Conservation (phyloP, 2,113 vertebrate genomes). For the Mus spicilegus region DNA sequence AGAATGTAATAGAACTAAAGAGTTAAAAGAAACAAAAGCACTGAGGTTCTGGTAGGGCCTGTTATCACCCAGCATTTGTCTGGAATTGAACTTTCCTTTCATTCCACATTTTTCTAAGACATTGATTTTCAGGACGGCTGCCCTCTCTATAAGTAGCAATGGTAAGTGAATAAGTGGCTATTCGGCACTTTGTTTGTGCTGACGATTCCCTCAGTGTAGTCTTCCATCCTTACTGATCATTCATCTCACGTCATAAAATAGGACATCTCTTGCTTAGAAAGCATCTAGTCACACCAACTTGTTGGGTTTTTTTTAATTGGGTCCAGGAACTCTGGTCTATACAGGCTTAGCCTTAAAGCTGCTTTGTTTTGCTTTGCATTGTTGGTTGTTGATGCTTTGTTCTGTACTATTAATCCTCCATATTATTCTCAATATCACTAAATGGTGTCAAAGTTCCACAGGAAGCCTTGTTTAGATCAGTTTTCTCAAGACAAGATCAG, state of each 20-base stretch:
- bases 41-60: not conserved
- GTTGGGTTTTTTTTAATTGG: not conserved
- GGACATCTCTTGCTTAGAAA: not conserved
- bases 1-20: not conserved
- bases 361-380: not conserved
- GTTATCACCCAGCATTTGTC: not conserved
- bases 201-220: not conserved
- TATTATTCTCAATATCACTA: not conserved
- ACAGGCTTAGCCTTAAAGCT: not conserved
- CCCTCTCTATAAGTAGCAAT: not conserved
- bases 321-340: not conserved
- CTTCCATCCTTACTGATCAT: not conserved
- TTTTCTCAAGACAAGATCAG: not conserved
- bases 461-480: not conserved
- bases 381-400: not conserved
- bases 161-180: constrained; percentile 3
- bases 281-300: not conserved
- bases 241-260: not conserved
- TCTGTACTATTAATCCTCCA: not conserved
- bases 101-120: constrained; percentile 1
- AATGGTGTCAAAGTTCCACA: not conserved
- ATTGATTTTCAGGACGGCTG: constrained; percentile 44
- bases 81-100: not conserved
- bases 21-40: constrained; percentile 15
- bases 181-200: constrained; percentile 55